Evolutionary conservation across 1,140 invertebrate species (phyloP).

Genomic region (Dolichoris vasculosae): DNA sequence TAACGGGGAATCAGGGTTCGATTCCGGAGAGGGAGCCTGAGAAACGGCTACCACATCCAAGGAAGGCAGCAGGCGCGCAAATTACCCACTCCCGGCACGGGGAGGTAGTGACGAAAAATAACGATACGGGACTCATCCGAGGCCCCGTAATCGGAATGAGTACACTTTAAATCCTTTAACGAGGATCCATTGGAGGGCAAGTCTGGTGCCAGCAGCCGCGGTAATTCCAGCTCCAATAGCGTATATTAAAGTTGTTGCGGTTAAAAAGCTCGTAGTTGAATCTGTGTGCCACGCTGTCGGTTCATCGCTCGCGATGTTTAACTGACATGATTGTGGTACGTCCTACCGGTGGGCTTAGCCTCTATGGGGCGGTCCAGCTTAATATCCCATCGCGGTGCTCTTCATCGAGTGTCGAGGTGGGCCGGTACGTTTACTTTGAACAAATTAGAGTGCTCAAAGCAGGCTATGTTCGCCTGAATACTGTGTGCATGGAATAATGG

Average conservation of each 20-base stretch:
- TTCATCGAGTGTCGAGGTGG: conserved; percentile 77
- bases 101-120: conserved; percentile 92
- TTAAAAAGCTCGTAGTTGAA: conserved; percentile 86
- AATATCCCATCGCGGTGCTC: conserved; percentile 22
- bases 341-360: conserved; percentile 68
- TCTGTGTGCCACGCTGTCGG: conserved; percentile 79
- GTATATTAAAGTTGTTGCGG: conserved; percentile 91
- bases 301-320: conserved; percentile 73
- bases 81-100: conserved; percentile 89
- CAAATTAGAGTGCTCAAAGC: conserved; percentile 77
- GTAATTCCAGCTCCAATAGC: conserved; percentile 94
- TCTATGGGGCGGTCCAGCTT: conserved; percentile 40
- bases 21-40: conserved; percentile 86
- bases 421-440: conserved; percentile 84
- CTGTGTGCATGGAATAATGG: too few relatives aligned
- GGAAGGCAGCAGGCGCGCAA: conserved; percentile 87
- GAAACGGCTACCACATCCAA: conserved; percentile 95
- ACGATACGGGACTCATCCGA: conserved; percentile 78
- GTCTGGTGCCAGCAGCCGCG: conserved; percentile 93
- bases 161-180: conserved; percentile 81
- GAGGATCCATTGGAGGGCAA: conserved; percentile 91
- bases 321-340: conserved; percentile 68
- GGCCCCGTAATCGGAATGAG: conserved; percentile 90
- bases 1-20: conserved; percentile 76
- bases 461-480: too few relatives aligned